These are phyloP conservation scores for Rhyacophila brunnea DNA, from an alignment of 1,140 invertebrate genomes.

Conservation along the genomic window DNA sequence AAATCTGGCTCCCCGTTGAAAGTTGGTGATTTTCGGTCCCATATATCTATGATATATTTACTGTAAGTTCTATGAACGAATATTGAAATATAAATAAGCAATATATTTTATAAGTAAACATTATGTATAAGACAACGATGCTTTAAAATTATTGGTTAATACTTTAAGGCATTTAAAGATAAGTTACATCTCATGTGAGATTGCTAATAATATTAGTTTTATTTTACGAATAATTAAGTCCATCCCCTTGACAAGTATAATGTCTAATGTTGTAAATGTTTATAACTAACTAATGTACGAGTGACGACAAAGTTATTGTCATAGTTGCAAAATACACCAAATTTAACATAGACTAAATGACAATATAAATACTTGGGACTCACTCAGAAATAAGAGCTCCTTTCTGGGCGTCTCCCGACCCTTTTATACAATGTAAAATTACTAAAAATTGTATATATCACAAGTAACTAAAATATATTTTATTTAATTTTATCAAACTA, in stretches of 20 bases:
- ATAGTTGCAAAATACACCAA: constrained; percentile 15
- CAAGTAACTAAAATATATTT: no score
- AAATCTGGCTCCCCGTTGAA: constrained; percentile 41
- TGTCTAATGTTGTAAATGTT: constrained; percentile 10
- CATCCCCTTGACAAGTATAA: neutral
- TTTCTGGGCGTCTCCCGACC: constrained; percentile 31
- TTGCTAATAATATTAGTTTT: constrained; percentile 5
- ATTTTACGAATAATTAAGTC: no score
- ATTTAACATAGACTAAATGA: constrained; percentile 17
- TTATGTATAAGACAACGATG: constrained; percentile 24
- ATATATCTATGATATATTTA: constrained; percentile 96
- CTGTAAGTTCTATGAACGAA: constrained; percentile 91
- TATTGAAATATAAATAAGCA: constrained; percentile 32
- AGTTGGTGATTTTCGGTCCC: constrained; percentile 79
- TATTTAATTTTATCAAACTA: no score
- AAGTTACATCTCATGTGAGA: constrained; percentile 22
- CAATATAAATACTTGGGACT: constrained; percentile 18
- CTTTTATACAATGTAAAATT: neutral
- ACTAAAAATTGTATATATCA: constrained; percentile 6
- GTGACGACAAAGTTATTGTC: constrained; percentile 26
- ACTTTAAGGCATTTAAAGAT: neutral
- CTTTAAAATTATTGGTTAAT: constrained; percentile 24
- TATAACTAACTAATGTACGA: constrained; percentile 6
- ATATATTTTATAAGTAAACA: constrained; percentile 25
- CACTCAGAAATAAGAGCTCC: constrained; percentile 33